Percentiles rank a stretch among this genome's conserved stretches.
Evolutionary conservation across 2,888 invertebrate species (phyloP).

Genomic region (Leptogaster cylindrica): DNA sequence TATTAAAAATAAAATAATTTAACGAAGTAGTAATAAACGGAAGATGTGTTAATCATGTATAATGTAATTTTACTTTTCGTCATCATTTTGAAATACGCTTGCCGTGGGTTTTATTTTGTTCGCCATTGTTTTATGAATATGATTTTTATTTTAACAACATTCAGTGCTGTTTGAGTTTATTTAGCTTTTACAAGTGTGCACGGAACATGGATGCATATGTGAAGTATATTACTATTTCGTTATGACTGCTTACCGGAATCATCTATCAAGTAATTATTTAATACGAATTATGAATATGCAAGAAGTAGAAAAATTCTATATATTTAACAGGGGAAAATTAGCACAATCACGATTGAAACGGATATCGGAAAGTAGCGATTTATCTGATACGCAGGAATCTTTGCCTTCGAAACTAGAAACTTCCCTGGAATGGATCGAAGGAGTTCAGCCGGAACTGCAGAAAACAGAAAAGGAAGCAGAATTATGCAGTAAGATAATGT

Average conservation of each 20-base stretch:
- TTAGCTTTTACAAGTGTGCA: conserved; percentile 12
- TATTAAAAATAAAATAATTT: conserved; percentile 28
- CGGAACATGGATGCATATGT: conserved; percentile 37
- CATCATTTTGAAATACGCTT: too few relatives aligned
- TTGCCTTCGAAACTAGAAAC: conserved; percentile 52
- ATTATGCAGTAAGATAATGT: conserved; percentile 56
- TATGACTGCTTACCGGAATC: conserved; percentile 37
- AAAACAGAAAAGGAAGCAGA: conserved; percentile 64
- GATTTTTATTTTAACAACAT: background rate
- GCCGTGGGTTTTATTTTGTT: background rate
- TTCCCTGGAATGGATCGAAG: conserved; percentile 62
- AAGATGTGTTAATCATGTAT: conserved; percentile 39
- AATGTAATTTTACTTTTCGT: background rate
- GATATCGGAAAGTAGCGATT: conserved; percentile 48
- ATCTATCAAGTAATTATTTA: conserved; percentile 48
- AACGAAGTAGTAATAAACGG: conserved; percentile 51
- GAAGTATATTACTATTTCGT: conserved; percentile 47
- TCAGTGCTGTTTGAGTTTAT: background rate
- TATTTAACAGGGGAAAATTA: conserved; percentile 34
- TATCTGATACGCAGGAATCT: conserved; percentile 53
- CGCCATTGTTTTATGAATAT: background rate
- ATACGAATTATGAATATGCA: conserved; percentile 6
- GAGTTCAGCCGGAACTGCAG: conserved; percentile 65
- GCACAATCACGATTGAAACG: conserved; percentile 22
- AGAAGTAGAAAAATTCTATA: conserved; percentile 27